Evolutionary conservation across 1,140 invertebrate genomes (phyloP).

Genomic region (Ylistrum balloti): DNA sequence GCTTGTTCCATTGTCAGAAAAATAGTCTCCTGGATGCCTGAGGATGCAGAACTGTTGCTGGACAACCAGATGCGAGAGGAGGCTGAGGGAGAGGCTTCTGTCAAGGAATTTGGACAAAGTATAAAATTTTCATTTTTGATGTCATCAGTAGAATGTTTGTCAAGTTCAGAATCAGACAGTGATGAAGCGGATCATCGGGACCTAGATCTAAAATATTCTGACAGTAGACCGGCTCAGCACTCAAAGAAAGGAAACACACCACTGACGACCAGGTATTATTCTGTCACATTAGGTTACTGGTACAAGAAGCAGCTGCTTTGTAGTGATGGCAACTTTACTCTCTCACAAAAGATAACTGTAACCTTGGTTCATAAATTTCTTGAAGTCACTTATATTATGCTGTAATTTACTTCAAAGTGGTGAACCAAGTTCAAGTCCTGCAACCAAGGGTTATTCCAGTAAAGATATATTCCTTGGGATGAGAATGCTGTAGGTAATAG

Average conservation of each 20-base stretch:
- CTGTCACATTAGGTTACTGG: too few relatives aligned
- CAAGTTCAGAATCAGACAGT: conserved; percentile 74
- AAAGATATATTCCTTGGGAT: too few relatives aligned
- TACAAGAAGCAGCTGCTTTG: too few relatives aligned
- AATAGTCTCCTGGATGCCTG: conserved; percentile 77
- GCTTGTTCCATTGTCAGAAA: conserved; percentile 76
- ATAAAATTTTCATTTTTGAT: conserved; percentile 73
- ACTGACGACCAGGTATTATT: too few relatives aligned
- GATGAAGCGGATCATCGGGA: conserved; percentile 81
- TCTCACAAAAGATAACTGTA: too few relatives aligned
- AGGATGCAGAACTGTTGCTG: conserved; percentile 64
- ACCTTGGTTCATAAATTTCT: too few relatives aligned
- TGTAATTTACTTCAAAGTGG: too few relatives aligned
- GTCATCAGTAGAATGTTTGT: conserved; percentile 51
- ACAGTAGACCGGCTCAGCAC: background rate
- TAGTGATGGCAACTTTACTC: too few relatives aligned
- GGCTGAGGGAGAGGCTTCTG: conserved; percentile 70
- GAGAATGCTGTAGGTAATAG: too few relatives aligned
- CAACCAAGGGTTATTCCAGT: too few relatives aligned
- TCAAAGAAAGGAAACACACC: background rate
- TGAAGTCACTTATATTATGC: too few relatives aligned
- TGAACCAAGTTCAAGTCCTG: too few relatives aligned
- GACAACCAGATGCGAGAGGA: conserved; percentile 67
- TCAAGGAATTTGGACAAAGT: conserved; percentile 77
- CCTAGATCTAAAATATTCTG: conserved; percentile 79